Conservation (phyloP, 2,113 vertebrate genomes). For the Atlantisia rogersi region DNA sequence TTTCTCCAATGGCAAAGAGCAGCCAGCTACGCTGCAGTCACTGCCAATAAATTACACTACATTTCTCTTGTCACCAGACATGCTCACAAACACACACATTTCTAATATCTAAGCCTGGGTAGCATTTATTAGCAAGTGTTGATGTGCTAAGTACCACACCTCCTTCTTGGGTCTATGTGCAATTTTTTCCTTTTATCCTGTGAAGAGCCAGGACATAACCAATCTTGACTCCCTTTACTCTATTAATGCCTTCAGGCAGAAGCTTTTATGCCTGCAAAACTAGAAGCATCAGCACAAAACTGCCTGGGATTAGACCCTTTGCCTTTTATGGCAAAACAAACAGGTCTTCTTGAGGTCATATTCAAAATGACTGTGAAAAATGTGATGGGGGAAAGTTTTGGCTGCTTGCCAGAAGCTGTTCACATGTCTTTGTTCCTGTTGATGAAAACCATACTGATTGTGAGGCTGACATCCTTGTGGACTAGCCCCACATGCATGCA, state of each 20-base stretch:
- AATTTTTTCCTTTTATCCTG: slow-evolving; percentile 2
- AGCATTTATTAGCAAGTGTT: slow-evolving; percentile 48
- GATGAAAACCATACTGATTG: slow-evolving; percentile 66
- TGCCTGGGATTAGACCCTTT: slow-evolving; percentile 45
- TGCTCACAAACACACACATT: not conserved
- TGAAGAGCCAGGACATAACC: not conserved
- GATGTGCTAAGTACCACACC: slow-evolving; percentile 50
- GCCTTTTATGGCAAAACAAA: slow-evolving; percentile 66
- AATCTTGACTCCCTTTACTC: not conserved
- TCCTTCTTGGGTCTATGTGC: not conserved
- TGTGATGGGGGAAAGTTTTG: slow-evolving; percentile 40
- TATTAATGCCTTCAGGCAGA: slow-evolving; percentile 15
- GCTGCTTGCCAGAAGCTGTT: slow-evolving; percentile 28
- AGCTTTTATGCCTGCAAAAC: slow-evolving; percentile 40
- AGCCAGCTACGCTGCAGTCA: not conserved
- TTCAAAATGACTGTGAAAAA: slow-evolving; percentile 68
- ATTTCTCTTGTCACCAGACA: slow-evolving; percentile 2
- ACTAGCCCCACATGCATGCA: not conserved
- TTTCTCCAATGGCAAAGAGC: not conserved
- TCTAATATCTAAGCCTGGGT: not conserved
- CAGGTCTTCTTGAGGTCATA: slow-evolving; percentile 66
- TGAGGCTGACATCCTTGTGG: slow-evolving; percentile 2
- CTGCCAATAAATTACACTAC: not conserved
- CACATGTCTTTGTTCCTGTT: slow-evolving; percentile 60
- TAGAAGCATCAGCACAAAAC: slow-evolving; percentile 53